phyloP scores from a whole-genome alignment of 2,888 invertebrate species.

The Pseudoips prasinana region DNA sequence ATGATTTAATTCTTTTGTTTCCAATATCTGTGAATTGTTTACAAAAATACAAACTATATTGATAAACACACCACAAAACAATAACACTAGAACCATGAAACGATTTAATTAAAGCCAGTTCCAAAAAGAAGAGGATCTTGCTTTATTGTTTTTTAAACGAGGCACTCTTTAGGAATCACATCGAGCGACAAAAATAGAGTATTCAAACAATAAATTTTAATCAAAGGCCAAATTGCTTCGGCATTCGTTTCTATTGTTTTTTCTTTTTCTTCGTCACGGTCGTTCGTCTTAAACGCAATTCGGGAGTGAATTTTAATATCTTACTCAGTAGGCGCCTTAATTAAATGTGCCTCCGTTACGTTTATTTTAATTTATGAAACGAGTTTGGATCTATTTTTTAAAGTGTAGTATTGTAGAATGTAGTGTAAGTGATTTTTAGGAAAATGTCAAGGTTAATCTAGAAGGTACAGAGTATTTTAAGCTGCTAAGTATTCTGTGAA shows the following conservation, averaged over 20 bases:
- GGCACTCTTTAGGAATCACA: conserved; percentile 30
- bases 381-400: conserved; percentile 6
- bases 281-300: conserved; percentile 43
- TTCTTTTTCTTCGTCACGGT: conserved; percentile 41
- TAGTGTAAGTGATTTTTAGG: too few species aligned
- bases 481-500: too few species aligned
- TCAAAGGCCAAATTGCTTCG: conserved; percentile 61
- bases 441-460: too few species aligned
- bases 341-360: conserved; percentile 21
- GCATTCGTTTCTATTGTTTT: conserved; percentile 54
- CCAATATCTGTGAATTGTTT: too few species aligned
- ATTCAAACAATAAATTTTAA: conserved; percentile 67
- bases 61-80: too few species aligned
- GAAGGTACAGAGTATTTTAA: too few species aligned
- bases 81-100: too few species aligned
- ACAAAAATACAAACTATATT: too few species aligned
- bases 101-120: too few species aligned
- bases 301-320: conserved; percentile 48
- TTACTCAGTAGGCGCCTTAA: conserved; percentile 36
- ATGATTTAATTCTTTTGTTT: too few species aligned
- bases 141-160: conserved; percentile 27
- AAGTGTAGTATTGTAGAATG: too few species aligned
- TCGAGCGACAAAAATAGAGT: conserved; percentile 47
- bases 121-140: conserved; percentile 11
- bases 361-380: conserved; percentile 23